A percentile compares a stretch with the other conserved stretches of the same genome.
Evolutionary conservation across 2,888 invertebrate species (phyloP).

Genomic region (Apomyelois bistriatella): DNA sequence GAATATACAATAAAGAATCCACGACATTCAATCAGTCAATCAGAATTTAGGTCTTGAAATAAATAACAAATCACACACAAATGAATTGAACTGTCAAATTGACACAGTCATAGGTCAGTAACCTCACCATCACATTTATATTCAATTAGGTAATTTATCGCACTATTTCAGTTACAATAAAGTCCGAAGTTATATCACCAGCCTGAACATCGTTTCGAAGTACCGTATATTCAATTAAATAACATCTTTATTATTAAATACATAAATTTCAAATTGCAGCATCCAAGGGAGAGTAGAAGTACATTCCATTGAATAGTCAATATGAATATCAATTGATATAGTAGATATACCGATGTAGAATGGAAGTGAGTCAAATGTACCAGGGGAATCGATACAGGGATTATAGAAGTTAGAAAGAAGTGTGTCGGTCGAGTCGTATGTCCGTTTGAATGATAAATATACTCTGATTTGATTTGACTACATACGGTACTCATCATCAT

Average conservation of each 20-base stretch:
- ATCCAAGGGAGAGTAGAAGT: neutral
- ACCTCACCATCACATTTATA: conserved; percentile 5
- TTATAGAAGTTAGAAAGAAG: neutral
- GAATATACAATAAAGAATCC: too few species aligned
- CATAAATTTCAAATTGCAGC: neutral
- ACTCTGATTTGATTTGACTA: neutral
- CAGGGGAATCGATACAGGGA: conserved; percentile 2
- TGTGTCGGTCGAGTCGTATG: neutral
- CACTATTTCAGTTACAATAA: conserved; percentile 3
- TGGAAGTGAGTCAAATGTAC: conserved; percentile 5
- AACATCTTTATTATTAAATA: neutral
- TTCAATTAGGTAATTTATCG: conserved; percentile 5
- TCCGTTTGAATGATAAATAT: neutral
- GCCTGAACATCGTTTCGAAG: neutral
- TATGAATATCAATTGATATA: conserved; percentile 9
- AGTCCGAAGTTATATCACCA: conserved; percentile 3
- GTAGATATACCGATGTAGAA: neutral
- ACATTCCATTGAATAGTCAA: neutral
- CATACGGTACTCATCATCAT: too few species aligned
- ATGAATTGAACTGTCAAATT: neutral
- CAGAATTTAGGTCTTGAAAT: neutral
- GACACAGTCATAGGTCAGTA: conserved; percentile 6
- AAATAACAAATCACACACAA: neutral
- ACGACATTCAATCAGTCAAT: neutral
- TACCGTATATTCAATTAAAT: neutral